Conservation (phyloP, 2,888 invertebrate species). For the Choristoneura rosaceana region DNA sequence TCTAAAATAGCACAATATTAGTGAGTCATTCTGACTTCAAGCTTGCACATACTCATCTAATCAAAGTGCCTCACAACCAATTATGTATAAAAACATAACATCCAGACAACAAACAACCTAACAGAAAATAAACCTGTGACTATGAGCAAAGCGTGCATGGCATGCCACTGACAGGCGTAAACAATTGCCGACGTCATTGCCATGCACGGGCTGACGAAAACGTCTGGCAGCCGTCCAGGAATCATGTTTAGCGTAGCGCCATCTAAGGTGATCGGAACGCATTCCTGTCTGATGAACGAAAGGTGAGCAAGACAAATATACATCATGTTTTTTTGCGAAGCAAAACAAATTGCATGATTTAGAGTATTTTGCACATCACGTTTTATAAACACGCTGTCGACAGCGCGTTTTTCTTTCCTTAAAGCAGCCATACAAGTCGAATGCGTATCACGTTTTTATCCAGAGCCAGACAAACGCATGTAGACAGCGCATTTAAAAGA, state of each 20-base stretch:
- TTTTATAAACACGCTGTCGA: too few species aligned
- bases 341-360: too few species aligned
- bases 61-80: not conserved
- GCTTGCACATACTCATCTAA: too few species aligned
- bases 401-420: too few species aligned
- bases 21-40: too few species aligned
- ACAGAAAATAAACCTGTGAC: not conserved
- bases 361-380: too few species aligned
- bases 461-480: too few species aligned
- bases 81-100: not conserved
- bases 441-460: too few species aligned
- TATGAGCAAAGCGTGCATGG: constrained; percentile 1
- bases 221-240: constrained; percentile 29
- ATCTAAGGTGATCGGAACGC: not conserved
- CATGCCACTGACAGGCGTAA: constrained; percentile 29
- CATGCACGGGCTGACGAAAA: constrained; percentile 15
- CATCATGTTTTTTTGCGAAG: not conserved
- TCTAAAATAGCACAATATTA: too few species aligned
- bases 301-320: not conserved
- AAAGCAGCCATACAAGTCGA: too few species aligned
- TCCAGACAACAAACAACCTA: not conserved
- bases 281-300: not conserved
- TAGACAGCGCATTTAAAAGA: too few species aligned
- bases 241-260: constrained; percentile 6
- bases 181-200: constrained; percentile 23